Evolutionary conservation across 37 sponge, comb jelly and placozoan species (phyloP), one percentile per base, ranked within the genome.

Genomic region (Petrosia ficiformis): DNA sequence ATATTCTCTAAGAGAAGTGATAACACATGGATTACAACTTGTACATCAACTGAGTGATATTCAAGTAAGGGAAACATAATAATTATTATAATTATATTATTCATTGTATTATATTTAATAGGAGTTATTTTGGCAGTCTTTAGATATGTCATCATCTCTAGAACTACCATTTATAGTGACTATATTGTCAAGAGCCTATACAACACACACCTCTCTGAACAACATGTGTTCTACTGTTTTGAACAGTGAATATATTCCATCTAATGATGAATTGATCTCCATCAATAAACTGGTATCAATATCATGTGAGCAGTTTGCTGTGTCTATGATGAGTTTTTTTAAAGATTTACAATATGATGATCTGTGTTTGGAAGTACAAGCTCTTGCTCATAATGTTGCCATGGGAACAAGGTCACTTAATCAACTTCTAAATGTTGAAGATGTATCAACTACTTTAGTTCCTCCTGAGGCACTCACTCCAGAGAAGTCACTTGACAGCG

Each of bases 321-420:
- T 61, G 25, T n/a, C 5, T 61, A 6, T 61, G 26, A n/a, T 61
- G 22, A n/a, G 28, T n/a, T 61, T 61, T 29, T 61, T 61, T 24
- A 11, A n/a, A 11, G 63, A 61, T 29, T 11, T 26, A 6, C n/a
- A 24, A 5, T 5, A 61, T 29, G 5, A 61, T 61, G 25, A 61
- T 6, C 22, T 61, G 28, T 61, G 25, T 8, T 22, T 22, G 6
- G 54, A 66, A 14, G 42, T 77, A 1, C 77, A 77, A 54, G 19
- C 41, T 1, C 52, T 43, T 3, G 29, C 67, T 28, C 25, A 67
- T 1, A 65, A 65, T 30, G 37, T 65, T 31, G 4, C 65, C 44
- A 65, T 65, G 68, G 65, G 34, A 31, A 42, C 32, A 10, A 41
- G 42, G 25, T 11, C 64, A 44, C 54, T 77, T 40, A 61, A 32